These are phyloP conservation scores for Tortrix viridana DNA, from an alignment of 2,888 invertebrate genomes.

Conservation along the genomic window DNA sequence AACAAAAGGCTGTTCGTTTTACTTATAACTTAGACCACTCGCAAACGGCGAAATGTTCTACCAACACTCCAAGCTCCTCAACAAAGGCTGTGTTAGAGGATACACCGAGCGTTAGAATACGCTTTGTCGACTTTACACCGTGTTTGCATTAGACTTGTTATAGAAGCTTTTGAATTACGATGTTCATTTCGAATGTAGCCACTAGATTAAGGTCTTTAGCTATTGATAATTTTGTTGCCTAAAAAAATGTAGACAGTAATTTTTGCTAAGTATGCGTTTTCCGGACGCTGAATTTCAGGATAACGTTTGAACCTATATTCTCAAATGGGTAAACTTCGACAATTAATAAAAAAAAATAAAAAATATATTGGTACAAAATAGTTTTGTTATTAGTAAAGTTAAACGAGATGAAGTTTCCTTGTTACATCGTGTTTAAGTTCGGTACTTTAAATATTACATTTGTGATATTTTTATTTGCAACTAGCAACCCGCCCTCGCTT, in stretches of 20 bases:
- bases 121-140: constrained; percentile 58
- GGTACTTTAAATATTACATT: no score
- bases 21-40: constrained; percentile 31
- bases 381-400: no score
- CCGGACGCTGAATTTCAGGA: no score
- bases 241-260: constrained; percentile 27
- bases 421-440: no score
- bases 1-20: not conserved
- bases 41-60: constrained; percentile 51
- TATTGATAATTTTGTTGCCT: constrained; percentile 30
- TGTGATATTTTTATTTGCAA: no score
- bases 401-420: no score
- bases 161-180: constrained; percentile 46
- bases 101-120: constrained; percentile 61
- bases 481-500: no score
- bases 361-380: no score
- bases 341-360: no score
- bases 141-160: constrained; percentile 55
- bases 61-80: constrained; percentile 58
- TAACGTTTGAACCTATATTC: no score
- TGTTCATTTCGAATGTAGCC: constrained; percentile 35
- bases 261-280: not conserved
- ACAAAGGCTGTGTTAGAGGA: constrained; percentile 62
- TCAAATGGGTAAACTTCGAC: no score
- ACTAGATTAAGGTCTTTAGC: constrained; percentile 15